Base-by-base conservation (phyloP, 2,113 vertebrate genomes). In the Gallinago jamesoni region DNA sequence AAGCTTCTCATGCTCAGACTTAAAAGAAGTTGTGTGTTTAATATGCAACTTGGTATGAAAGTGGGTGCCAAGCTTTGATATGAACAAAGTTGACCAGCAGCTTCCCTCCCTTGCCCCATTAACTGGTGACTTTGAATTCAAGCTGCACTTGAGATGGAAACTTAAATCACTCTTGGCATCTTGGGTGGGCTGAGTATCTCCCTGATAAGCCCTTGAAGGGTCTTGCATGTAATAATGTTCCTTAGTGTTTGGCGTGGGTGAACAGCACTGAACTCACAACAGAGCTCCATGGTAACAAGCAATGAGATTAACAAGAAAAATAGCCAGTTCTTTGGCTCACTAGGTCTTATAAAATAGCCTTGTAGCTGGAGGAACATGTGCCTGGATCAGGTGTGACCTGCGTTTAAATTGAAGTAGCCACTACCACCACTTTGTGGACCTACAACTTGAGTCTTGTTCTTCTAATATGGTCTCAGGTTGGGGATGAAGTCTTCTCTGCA, bases 201-300 rank as follows among this genome's bases (percentile, higher is more conserved):
- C 69, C 64, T 48, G 43, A 27, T 8, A 70, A 92, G 69, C 9
- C 80, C 66, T 72, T 64, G 69, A 92, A 87, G 83, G 77, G 81
- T 79, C 91, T 72, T 91, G 80, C 62, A 76, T 72, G 66, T 20
- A 69, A 64, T 77, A 68, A 76, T 14, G 43, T 23, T 84, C 66
- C 84, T 82, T 2, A 1, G 76, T 37, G 39, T 66, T 75, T 60
- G 73, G 89, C 23, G 66, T 95, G 93, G 89, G 93, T 23, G 64
- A 92, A 25, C 60, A 60, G 77, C 39, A 7, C 77, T 95, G 93
- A 87, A 86, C 86, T 94, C 3, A 3, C 37, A n/a, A 39, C 66
- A 87, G 74, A 97, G 94, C 92, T 95, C 96, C 94, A 92, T 95
- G 96, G 95, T 74, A 97, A 95, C 94, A n/a, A 92, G 94, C 27